Conservation (phyloP, 2,888 invertebrate species). For the Beris morrisii region DNA sequence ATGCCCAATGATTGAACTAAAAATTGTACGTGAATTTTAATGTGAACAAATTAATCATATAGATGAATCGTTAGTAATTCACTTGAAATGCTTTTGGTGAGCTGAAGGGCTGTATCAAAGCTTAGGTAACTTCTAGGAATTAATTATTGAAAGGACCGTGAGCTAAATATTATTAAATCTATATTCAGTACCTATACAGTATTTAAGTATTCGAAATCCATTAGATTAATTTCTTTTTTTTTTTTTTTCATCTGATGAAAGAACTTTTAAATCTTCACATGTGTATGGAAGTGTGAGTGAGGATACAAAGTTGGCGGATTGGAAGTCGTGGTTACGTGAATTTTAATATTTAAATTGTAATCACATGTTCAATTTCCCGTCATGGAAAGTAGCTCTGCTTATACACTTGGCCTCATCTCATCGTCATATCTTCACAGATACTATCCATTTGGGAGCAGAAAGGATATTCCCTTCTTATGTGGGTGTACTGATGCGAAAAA, state of each 20-base stretch:
- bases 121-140: too few species aligned
- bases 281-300: background rate
- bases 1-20: too few species aligned
- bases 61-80: too few species aligned
- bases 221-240: constrained; percentile 4
- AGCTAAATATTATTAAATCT: too few species aligned
- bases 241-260: background rate
- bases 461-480: constrained; percentile 19
- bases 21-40: too few species aligned
- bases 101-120: too few species aligned
- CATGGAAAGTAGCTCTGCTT: constrained; percentile 23
- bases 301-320: background rate
- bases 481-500: constrained; percentile 28
- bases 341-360: constrained; percentile 41
- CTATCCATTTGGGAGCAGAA: background rate
- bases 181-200: too few species aligned
- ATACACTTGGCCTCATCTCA: too few species aligned
- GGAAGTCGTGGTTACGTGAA: constrained; percentile 33
- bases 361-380: constrained; percentile 40
- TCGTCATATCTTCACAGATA: too few species aligned
- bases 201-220: constrained; percentile 12
- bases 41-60: too few species aligned
- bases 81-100: too few species aligned
- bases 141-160: too few species aligned
- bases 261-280: background rate